Conservation (phyloP, 2,113 vertebrate genomes). For the Condylura cristata region DNA sequence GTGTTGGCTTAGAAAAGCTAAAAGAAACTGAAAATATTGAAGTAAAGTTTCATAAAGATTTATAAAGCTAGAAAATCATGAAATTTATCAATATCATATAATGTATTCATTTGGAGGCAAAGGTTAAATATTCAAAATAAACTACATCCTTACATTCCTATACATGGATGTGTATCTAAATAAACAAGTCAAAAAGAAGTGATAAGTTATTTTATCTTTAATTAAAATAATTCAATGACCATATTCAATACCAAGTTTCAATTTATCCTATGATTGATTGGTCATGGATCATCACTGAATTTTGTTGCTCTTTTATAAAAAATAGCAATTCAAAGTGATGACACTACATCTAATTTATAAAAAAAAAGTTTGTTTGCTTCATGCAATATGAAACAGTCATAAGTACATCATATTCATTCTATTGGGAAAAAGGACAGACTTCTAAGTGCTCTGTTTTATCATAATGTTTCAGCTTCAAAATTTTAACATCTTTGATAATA, state of each 20-base stretch:
- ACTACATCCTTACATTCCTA: slow-evolving; percentile 12
- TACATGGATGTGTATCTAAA: neutral
- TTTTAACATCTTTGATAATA: slow-evolving; percentile 28
- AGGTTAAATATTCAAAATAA: slow-evolving; percentile 38
- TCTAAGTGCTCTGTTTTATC: slow-evolving; percentile 35
- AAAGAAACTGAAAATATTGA: neutral
- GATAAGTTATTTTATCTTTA: slow-evolving; percentile 3
- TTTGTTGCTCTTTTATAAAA: slow-evolving; percentile 14
- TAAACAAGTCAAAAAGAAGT: slow-evolving; percentile 51
- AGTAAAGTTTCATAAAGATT: slow-evolving; percentile 12
- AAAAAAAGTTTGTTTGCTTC: slow-evolving; percentile 3
- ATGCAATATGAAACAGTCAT: slow-evolving; percentile 23
- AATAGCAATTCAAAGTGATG: neutral
- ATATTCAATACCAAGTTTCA: neutral
- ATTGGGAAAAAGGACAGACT: neutral
- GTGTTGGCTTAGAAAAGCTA: neutral
- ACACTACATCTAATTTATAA: neutral
- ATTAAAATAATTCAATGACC: slow-evolving; percentile 41
- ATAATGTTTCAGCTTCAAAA: slow-evolving; percentile 38
- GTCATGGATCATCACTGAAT: slow-evolving; percentile 32
- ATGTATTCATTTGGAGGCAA: slow-evolving; percentile 15
- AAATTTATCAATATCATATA: slow-evolving; percentile 9
- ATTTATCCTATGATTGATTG: neutral
- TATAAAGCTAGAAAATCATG: slow-evolving; percentile 30
- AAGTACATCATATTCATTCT: slow-evolving; percentile 25